Evolutionary conservation across 2,113 vertebrate genomes (phyloP).

Genomic region (Corythornis vintsioides): DNA sequence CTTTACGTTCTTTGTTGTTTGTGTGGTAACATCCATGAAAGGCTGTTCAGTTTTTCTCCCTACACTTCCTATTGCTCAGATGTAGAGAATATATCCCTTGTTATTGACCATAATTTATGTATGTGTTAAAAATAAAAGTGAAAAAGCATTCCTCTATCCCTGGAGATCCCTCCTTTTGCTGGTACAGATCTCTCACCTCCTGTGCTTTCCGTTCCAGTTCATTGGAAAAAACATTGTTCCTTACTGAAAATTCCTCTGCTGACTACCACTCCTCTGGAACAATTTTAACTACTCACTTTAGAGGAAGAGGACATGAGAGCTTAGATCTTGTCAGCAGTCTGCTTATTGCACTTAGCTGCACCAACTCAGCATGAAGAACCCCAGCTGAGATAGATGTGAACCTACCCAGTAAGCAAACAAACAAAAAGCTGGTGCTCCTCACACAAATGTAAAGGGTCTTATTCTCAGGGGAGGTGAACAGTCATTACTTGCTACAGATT

Average conservation of each 20-base stretch:
- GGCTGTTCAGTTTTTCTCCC: background rate
- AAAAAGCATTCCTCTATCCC: background rate
- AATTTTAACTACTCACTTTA: slow-evolving; percentile 12
- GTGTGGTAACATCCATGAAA: background rate
- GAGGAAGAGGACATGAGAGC: background rate
- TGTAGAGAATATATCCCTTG: background rate
- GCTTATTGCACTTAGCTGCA: background rate
- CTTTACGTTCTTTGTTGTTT: background rate
- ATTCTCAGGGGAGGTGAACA: background rate
- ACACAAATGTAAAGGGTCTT: background rate
- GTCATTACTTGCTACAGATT: background rate
- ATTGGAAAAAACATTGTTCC: background rate
- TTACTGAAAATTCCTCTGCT: background rate
- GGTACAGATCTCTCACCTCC: background rate
- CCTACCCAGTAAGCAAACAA: background rate
- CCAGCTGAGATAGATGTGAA: background rate
- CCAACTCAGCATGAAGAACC: background rate
- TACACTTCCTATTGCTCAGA: background rate
- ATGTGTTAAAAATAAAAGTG: background rate
- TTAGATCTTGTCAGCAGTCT: slow-evolving; percentile 22
- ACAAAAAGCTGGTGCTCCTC: background rate
- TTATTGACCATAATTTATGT: background rate
- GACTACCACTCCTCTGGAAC: background rate
- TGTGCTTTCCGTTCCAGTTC: background rate
- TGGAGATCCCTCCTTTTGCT: background rate